These are phyloP conservation scores for Zapus hudsonius DNA, from an alignment of 2,113 vertebrate genomes.

Conservation along the genomic window DNA sequence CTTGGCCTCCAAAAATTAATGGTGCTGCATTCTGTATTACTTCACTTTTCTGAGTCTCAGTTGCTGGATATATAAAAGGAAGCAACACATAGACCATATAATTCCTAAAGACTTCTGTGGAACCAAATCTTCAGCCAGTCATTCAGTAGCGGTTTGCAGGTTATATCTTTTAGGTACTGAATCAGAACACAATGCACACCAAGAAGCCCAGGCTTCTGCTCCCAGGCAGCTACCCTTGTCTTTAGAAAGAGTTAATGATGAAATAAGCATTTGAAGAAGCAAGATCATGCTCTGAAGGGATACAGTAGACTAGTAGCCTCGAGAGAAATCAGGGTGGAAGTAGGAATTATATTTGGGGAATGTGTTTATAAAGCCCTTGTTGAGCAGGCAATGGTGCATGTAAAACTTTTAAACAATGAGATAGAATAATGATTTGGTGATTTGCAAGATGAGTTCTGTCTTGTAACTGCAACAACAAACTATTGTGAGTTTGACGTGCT, in stretches of 20 bases:
- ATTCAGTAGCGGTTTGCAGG: not conserved
- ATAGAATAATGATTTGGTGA: not conserved
- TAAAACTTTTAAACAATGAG: not conserved
- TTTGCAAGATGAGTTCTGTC: not conserved
- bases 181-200: not conserved
- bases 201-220: not conserved
- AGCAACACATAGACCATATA: not conserved
- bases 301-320: not conserved
- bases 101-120: not conserved
- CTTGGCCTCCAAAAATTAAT: not conserved
- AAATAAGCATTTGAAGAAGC: not conserved
- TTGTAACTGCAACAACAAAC: not conserved
- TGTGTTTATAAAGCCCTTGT: not conserved
- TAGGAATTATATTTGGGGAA: not conserved
- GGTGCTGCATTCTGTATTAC: not conserved
- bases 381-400: not conserved
- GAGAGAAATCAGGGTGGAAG: not conserved
- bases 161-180: not conserved
- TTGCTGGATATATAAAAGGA: not conserved
- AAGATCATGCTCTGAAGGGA: not conserved
- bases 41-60: slow-evolving; percentile 9
- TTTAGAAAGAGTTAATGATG: not conserved
- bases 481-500: not conserved
- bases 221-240: not conserved
- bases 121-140: not conserved